Evolutionary conservation across 2,888 invertebrate species (phyloP).

Genomic region (Melipona beecheii): DNA sequence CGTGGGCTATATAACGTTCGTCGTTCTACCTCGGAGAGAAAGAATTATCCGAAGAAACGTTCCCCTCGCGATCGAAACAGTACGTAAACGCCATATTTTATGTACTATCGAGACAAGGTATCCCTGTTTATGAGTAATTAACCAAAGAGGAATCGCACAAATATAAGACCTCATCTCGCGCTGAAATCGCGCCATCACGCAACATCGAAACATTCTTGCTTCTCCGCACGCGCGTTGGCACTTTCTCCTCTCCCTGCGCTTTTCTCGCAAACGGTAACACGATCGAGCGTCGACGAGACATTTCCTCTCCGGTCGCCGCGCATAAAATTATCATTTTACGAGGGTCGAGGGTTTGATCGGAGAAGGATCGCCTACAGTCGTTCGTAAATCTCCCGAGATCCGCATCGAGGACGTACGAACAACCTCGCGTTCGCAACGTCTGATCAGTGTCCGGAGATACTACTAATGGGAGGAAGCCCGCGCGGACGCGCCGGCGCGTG

Average conservation of each 20-base stretch:
- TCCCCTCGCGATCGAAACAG: no score
- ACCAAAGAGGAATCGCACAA: no score
- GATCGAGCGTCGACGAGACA: neutral
- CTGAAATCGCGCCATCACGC: no score
- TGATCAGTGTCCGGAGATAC: conserved; percentile 2
- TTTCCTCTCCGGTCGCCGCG: neutral
- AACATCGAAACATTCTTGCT: no score
- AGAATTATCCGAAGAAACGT: no score
- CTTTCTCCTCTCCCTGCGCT: neutral
- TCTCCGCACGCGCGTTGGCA: neutral
- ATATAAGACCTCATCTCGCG: no score
- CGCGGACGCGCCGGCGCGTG: neutral
- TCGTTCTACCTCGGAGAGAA: no score
- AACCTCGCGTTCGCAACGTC: conserved; percentile 4
- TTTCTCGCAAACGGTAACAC: neutral
- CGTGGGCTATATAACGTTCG: no score
- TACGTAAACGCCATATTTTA: no score
- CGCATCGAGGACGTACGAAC: conserved; percentile 12
- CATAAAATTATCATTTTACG: conserved; percentile 16
- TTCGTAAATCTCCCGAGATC: conserved; percentile 13
- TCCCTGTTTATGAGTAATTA: no score
- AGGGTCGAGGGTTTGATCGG: neutral
- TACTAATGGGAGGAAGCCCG: conserved; percentile 7
- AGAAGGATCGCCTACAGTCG: conserved; percentile 15
- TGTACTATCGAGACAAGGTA: no score